Percentiles rank a stretch among this genome's conserved stretches.
phyloP scores from a whole-genome alignment of 1,140 invertebrate genomes.

The Tetragnatha versicolor region DNA sequence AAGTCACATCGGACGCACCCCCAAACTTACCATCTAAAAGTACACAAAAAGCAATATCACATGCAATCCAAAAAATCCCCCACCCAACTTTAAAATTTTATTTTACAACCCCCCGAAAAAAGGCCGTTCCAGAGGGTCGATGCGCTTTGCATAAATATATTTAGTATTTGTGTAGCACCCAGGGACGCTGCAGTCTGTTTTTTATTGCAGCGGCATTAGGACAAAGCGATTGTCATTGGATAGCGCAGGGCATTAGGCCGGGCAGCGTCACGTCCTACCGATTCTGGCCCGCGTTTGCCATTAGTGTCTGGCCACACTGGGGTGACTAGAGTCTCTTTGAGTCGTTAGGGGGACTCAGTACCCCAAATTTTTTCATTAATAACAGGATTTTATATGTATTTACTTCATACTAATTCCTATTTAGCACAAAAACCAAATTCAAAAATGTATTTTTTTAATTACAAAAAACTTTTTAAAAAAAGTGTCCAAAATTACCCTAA shows the following conservation, averaged over 20 bases:
- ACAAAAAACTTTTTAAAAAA: no score
- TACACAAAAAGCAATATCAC: not conserved
- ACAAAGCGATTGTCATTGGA: constrained; percentile 43
- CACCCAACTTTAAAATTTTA: constrained; percentile 17
- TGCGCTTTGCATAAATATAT: constrained; percentile 32
- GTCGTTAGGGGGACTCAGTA: constrained; percentile 1
- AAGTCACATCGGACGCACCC: not conserved
- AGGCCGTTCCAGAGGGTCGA: not conserved
- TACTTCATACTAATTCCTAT: no score
- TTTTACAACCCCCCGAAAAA: not conserved
- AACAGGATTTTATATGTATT: no score
- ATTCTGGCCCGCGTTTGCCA: constrained; percentile 3
- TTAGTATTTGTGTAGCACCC: constrained; percentile 31
- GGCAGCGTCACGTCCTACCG: constrained; percentile 6
- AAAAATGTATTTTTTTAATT: no score
- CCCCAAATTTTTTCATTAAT: no score
- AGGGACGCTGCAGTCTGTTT: constrained; percentile 7
- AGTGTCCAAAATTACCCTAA: no score
- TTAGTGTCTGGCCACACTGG: no score
- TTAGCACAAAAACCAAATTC: no score
- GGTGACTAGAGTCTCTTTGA: no score
- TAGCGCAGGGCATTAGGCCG: constrained; percentile 4
- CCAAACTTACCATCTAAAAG: not conserved
- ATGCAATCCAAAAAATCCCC: not conserved
- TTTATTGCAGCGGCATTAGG: constrained; percentile 28